Percentiles rank a stretch among this genome's conserved stretches.
These are phyloP conservation scores for Montipora sp. DNA, from an alignment of 64 coral and sea anemone species.

Conservation along the genomic window DNA sequence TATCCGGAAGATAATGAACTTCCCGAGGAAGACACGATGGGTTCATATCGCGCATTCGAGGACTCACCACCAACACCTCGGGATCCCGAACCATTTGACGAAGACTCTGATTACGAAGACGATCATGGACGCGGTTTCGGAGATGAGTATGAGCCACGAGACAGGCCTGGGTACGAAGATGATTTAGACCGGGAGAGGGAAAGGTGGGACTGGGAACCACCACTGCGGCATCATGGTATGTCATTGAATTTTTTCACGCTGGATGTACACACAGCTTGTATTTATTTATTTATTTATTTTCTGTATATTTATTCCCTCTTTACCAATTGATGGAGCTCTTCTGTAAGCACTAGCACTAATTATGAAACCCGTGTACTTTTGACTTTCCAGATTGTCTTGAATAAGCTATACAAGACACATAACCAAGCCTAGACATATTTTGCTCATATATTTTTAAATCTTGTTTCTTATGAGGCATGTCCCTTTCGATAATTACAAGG, in stretches of 20 bases:
- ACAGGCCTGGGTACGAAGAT: constrained; percentile 21
- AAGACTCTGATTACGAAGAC: background rate
- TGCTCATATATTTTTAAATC: no score
- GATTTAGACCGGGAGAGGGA: background rate
- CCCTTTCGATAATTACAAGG: no score
- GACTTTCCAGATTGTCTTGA: no score
- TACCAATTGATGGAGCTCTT: no score
- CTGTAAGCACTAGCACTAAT: no score
- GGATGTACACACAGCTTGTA: no score
- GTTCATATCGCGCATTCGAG: constrained; percentile 8
- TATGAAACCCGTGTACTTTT: no score
- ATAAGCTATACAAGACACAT: no score
- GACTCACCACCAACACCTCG: background rate
- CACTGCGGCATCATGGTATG: background rate
- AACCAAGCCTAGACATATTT: no score
- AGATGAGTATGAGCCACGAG: background rate
- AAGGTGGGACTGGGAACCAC: constrained; percentile 33
- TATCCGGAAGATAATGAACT: constrained; percentile 7
- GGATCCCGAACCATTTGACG: background rate
- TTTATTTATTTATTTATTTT: no score
- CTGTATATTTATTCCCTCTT: no score
- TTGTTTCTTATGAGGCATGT: no score
- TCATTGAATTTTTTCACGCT: background rate
- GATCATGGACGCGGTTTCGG: background rate
- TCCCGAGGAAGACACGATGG: constrained; percentile 2